Base-by-base conservation (phyloP, 1,140 invertebrate species). In the Drosophila simulans region DNA sequence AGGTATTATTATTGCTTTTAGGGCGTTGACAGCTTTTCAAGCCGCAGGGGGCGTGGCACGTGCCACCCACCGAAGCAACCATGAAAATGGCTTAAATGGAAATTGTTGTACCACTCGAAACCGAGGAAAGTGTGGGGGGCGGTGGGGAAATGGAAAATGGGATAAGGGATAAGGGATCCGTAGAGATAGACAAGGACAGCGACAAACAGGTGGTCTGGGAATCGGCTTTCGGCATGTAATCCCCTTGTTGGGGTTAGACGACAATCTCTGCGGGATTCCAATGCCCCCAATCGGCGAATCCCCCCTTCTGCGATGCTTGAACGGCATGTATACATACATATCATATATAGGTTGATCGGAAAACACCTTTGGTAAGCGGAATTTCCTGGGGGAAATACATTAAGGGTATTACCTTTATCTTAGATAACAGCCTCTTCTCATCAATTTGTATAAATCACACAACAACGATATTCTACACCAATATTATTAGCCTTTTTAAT, bases 61-160 rank as follows among this genome's bases (percentile, higher is more conserved):
- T 58, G 31, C 60, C 60, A 35, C 55, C 60, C 39, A 60, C 40
- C 54, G 31, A 60, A 25, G 22, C 25, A 64, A 27, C 60, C 60
- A 64, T 64, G 60, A 64, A 64, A 64, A 64, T 64, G 60, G 60
- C 60, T 64, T 64, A 64, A 64, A 63, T 63, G 60, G 60, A 63
- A 63, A 63, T 63, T 59, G 60, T 56, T 63, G 60, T 63, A 63
- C 60, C 55, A 45, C 55, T 59, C 60, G 15, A 31, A 25, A 42
- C 31, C 39, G 25, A 1, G 3, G n/a, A 37, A 43, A 10, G 7
- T 17, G 13, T 13, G 34, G 12, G 3, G 34, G 11, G 10, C 5
- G 12, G 45, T 5, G 22, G 13, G 13, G 7, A 8, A 31, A 31
- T 31, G 27, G 27, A 7, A 27, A 27, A 27, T 27, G 27, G 27